Evolutionary conservation across 2,113 vertebrate genomes (phyloP).

Genomic region (Bothrops jararaca): DNA sequence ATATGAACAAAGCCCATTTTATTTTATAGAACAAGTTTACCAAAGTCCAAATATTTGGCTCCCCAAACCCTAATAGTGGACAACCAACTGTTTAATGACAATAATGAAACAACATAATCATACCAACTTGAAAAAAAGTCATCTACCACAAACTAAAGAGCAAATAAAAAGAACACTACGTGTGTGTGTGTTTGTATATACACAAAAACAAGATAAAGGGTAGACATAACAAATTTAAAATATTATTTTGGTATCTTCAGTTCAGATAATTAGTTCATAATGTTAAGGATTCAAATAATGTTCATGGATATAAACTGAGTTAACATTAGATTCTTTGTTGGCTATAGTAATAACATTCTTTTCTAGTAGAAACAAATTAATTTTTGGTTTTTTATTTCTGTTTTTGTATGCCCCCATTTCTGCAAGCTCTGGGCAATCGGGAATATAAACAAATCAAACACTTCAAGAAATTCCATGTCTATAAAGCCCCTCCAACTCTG

Average conservation of each 20-base stretch:
- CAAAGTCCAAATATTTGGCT: background rate
- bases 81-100: background rate
- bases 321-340: background rate
- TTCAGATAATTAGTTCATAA: background rate
- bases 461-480: background rate
- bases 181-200: background rate
- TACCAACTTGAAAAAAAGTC: background rate
- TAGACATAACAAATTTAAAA: background rate
- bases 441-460: background rate
- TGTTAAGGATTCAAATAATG: background rate
- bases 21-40: background rate
- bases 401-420: background rate
- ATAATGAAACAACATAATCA: background rate
- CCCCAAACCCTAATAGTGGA: background rate
- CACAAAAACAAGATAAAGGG: background rate
- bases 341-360: background rate
- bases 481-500: background rate
- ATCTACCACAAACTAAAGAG: background rate
- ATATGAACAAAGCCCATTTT: background rate
- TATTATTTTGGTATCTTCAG: background rate
- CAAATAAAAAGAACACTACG: background rate
- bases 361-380: background rate
- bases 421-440: background rate
- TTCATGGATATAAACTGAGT: background rate
- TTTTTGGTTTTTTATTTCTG: background rate